Percentiles rank a stretch among this genome's conserved stretches.
Evolutionary conservation across 2,113 vertebrate genomes (phyloP).

Genomic region (Oryzias woworae): DNA sequence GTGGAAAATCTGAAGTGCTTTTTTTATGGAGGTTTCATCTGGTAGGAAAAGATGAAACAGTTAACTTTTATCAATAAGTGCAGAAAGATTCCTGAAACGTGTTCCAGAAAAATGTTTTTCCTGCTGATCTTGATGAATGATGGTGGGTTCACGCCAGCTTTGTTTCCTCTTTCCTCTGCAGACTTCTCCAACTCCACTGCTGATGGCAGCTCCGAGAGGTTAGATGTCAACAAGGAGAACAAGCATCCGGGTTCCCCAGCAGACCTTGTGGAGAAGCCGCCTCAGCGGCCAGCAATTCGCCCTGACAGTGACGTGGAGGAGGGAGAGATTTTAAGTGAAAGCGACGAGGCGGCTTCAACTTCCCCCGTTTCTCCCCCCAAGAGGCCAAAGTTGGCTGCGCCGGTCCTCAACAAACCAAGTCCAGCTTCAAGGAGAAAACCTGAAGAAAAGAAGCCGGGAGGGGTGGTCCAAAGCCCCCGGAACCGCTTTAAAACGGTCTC

Average conservation of each 20-base stretch:
- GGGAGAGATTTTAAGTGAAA: conserved; percentile 90
- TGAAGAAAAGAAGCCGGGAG: conserved; percentile 16
- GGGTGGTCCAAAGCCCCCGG: conserved; percentile 55
- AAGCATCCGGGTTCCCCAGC: conserved; percentile 80
- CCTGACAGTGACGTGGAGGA: conserved; percentile 85
- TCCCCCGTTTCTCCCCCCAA: conserved; percentile 52
- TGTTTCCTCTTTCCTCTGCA: conserved; percentile 33
- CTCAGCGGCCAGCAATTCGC: conserved; percentile 10
- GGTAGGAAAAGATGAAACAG: too few species aligned
- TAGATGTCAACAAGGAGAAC: conserved; percentile 94
- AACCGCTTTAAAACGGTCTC: conserved; percentile 76
- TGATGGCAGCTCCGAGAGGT: conserved; percentile 48
- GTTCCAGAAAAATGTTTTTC: too few species aligned
- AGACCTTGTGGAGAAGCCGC: conserved; percentile 33
- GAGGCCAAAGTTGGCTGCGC: conserved; percentile 46
- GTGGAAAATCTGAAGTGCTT: too few species aligned
- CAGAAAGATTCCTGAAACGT: too few species aligned
- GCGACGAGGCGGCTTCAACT: conserved; percentile 67
- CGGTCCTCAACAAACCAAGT: conserved; percentile 48
- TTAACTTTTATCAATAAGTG: too few species aligned
- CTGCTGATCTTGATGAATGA: too few species aligned
- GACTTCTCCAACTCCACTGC: conserved; percentile 59
- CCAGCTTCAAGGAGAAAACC: conserved; percentile 42
- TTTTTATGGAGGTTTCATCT: too few species aligned
- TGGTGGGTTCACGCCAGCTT: not conserved